Conservation (phyloP, 30 jellyfish, hydroid and myxozoan genomes). For the Catostylus mosaicus region DNA sequence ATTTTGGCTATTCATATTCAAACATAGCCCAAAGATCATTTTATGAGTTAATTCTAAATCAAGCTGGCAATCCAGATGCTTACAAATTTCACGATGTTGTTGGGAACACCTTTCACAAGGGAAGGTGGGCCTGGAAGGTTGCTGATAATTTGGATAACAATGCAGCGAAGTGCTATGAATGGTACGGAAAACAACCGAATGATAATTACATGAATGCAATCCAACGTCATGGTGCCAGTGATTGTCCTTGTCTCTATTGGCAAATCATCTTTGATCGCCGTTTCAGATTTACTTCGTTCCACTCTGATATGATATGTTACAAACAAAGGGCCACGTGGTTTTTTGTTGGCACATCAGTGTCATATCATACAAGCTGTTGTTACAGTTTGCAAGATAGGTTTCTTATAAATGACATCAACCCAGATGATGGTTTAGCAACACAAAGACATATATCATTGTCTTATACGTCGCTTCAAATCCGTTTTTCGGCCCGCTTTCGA, state of each 20-base stretch:
- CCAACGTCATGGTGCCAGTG: conserved; percentile 19
- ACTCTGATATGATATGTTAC: conserved; percentile 2
- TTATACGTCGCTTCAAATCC: not conserved
- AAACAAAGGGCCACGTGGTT: conserved; percentile 41
- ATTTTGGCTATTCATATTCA: not conserved
- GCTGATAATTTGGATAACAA: conserved; percentile 21
- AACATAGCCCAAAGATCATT: not conserved
- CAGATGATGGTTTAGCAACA: conserved; percentile 7
- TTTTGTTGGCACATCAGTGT: not conserved
- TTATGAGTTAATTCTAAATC: not conserved
- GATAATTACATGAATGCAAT: not conserved
- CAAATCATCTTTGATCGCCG: conserved; percentile 27
- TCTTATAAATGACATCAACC: conserved; percentile 7
- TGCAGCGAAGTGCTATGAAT: conserved; percentile 36
- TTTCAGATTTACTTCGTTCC: not conserved
- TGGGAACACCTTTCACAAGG: conserved; percentile 41
- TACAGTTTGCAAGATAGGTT: not conserved
- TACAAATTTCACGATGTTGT: conserved; percentile 44
- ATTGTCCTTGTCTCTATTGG: conserved; percentile 17
- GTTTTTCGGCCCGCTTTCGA: not conserved
- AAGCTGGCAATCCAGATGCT: conserved; percentile 20
- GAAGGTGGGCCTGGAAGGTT: conserved; percentile 59
- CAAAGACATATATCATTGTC: conserved; percentile 9
- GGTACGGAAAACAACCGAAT: conserved; percentile 34
- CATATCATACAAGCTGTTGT: conserved; percentile 40